These are phyloP conservation scores for Deilephila elpenor DNA, from an alignment of 2,888 invertebrate genomes.

Conservation along the genomic window DNA sequence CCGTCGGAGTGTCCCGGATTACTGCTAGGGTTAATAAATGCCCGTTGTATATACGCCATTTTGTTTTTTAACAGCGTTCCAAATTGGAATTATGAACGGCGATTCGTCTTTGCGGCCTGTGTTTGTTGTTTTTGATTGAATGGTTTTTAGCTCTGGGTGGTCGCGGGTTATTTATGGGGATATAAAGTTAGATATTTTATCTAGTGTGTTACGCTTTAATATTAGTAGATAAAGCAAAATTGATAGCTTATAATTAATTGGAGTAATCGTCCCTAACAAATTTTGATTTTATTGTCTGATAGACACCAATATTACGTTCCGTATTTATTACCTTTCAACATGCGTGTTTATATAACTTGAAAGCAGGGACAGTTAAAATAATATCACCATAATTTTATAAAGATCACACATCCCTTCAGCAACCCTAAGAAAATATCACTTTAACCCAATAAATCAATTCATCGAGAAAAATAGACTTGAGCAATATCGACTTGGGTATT, in stretches of 20 bases:
- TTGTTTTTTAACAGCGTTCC: conserved; percentile 75
- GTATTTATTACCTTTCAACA: no score
- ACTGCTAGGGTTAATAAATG: conserved; percentile 79
- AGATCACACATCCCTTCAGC: background rate
- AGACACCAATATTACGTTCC: no score
- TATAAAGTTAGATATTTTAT: background rate
- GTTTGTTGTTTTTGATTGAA: conserved; percentile 49
- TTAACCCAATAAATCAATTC: conserved; percentile 53
- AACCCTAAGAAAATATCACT: conserved; percentile 7
- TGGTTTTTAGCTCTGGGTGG: conserved; percentile 11
- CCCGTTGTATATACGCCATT: conserved; percentile 65
- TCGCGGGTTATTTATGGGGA: background rate
- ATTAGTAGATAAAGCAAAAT: no score
- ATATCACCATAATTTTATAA: background rate
- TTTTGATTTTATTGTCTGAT: no score
- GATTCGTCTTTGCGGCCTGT: conserved; percentile 61
- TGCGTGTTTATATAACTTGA: no score
- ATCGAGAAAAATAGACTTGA: conserved; percentile 59
- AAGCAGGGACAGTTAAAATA: background rate
- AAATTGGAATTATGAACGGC: conserved; percentile 75
- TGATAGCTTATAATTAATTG: no score
- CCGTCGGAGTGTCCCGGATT: conserved; percentile 60
- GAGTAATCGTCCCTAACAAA: no score
- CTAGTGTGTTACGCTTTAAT: background rate
- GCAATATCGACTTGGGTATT: conserved; percentile 52